Conservation (phyloP, 2,797 vertebrate species). For the Ambastaia sidthimunki region DNA sequence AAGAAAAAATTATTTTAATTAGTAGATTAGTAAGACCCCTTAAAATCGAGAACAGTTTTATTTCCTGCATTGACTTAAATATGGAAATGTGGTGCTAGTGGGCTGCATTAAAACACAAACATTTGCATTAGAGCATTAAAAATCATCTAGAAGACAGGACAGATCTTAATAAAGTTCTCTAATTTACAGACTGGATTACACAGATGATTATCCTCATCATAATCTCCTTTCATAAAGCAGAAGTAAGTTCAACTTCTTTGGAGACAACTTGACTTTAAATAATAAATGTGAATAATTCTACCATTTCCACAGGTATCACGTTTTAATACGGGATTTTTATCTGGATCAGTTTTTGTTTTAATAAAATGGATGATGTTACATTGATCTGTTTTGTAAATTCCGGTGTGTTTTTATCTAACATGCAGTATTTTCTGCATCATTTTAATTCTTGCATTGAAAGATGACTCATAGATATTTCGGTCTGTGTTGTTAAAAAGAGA, state of each 20-base stretch:
- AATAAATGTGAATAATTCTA: too few relatives aligned
- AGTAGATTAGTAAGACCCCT: not conserved
- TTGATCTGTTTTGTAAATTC: not conserved
- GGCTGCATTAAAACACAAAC: not conserved
- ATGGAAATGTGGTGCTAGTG: not conserved
- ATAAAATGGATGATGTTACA: too few relatives aligned
- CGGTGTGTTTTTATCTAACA: too few relatives aligned
- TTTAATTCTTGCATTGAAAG: not conserved
- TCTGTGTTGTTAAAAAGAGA: not conserved
- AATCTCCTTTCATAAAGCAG: not conserved
- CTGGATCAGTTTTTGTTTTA: not conserved
- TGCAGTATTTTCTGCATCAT: not conserved
- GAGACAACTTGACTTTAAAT: not conserved
- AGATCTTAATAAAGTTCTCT: not conserved
- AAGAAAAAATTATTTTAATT: constrained; percentile 3
- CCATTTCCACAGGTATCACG: too few relatives aligned
- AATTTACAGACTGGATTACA: not conserved
- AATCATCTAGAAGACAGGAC: not conserved
- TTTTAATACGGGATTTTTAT: too few relatives aligned
- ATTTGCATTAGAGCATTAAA: not conserved
- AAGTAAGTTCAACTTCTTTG: not conserved
- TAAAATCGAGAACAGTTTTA: too few relatives aligned
- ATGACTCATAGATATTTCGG: not conserved
- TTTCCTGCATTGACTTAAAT: not conserved
- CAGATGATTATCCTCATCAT: not conserved